Conservation (phyloP, 1,140 invertebrate species). For the Ceratitis capitata region DNA sequence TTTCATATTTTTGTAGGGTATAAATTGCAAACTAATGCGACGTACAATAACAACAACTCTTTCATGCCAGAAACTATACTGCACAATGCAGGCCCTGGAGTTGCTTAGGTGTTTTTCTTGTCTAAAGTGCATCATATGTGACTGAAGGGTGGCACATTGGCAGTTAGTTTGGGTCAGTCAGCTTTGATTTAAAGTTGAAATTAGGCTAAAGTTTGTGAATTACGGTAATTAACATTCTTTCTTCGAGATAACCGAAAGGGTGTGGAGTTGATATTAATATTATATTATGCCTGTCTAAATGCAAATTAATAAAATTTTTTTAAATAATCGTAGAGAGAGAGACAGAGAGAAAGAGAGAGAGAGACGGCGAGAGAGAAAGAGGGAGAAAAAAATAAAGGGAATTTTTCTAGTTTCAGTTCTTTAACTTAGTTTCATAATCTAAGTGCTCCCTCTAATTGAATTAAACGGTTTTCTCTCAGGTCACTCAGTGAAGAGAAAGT, state of each 20-base stretch:
- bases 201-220: background rate
- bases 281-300: no score
- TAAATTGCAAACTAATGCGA: no score
- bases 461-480: no score
- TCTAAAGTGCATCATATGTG: background rate
- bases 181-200: slow-evolving; percentile 7
- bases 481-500: no score
- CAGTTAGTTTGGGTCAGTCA: background rate
- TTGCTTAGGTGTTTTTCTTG: background rate
- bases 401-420: no score
- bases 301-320: no score
- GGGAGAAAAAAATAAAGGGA: background rate
- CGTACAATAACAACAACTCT: background rate
- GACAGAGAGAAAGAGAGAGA: no score
- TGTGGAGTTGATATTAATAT: no score
- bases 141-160: slow-evolving; percentile 1
- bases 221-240: background rate
- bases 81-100: background rate
- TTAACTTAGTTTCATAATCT: no score
- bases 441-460: no score
- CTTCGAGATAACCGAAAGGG: background rate
- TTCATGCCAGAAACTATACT: background rate
- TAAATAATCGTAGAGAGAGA: no score
- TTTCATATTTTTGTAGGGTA: no score
- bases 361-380: background rate